Percentiles rank a stretch among this genome's conserved stretches.
Evolutionary conservation across 2,113 vertebrate genomes (phyloP).

Genomic region (Pagrus major): DNA sequence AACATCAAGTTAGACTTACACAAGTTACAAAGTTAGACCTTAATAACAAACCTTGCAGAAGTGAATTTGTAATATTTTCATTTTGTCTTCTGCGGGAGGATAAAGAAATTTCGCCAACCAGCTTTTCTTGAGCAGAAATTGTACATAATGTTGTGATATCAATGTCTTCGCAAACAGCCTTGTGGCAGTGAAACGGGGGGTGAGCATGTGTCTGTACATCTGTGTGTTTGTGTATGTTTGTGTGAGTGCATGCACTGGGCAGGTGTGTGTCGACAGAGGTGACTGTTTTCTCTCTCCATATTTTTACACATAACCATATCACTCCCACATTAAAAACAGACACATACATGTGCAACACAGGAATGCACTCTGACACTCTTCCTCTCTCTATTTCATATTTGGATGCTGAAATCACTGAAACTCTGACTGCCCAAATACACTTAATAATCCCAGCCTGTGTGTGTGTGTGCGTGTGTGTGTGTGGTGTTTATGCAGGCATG

Average conservation of each 20-base stretch:
- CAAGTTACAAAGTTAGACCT: no score
- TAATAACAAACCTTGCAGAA: conserved; percentile 29
- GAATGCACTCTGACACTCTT: conserved; percentile 22
- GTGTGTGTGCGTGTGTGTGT: not conserved
- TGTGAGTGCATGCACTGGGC: conserved; percentile 46
- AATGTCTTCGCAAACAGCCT: conserved; percentile 27
- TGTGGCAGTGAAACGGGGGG: conserved; percentile 4
- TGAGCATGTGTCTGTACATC: not conserved
- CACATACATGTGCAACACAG: conserved; percentile 53
- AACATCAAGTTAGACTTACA: no score
- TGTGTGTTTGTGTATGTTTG: conserved; percentile 1
- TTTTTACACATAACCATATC: conserved; percentile 74
- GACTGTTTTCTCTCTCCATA: conserved; percentile 81
- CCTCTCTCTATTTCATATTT: conserved; percentile 44
- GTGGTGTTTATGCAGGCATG: conserved; percentile 4
- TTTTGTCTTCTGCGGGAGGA: conserved; percentile 18
- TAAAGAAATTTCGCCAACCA: conserved; percentile 10
- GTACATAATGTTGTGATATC: conserved; percentile 45
- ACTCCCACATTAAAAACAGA: conserved; percentile 64
- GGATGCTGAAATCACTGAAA: conserved; percentile 45
- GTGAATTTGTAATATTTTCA: conserved; percentile 26
- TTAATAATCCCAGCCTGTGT: conserved; percentile 33
- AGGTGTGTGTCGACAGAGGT: conserved; percentile 73
- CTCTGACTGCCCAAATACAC: conserved; percentile 25
- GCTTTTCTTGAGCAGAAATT: conserved; percentile 40